Conservation (phyloP, 1,140 invertebrate genomes). For the Zaprionus ghesquierei region DNA sequence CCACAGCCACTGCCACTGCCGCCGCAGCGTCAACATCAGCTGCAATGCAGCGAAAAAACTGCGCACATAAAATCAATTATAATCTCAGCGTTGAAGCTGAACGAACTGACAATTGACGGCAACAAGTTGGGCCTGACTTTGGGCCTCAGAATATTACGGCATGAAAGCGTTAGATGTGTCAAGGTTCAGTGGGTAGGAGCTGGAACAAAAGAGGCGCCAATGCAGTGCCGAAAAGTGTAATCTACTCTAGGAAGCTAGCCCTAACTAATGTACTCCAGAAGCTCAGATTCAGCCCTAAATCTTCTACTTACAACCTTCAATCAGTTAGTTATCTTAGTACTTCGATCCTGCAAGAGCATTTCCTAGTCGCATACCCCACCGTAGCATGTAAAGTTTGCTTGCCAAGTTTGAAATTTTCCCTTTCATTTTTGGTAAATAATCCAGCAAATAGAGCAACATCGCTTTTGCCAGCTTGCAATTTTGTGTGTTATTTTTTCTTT, state of each 20-base stretch:
- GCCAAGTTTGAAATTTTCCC: background rate
- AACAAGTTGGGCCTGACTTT: conserved; percentile 52
- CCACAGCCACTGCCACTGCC: background rate
- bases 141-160: background rate
- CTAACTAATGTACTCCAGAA: no score
- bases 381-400: no score
- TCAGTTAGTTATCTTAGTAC: background rate
- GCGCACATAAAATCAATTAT: conserved; percentile 66
- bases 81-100: conserved; percentile 31
- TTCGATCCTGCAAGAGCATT: no score
- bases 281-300: no score
- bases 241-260: no score
- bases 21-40: background rate
- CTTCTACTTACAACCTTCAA: background rate
- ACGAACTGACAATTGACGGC: conserved; percentile 65
- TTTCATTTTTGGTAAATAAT: background rate
- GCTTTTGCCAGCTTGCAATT: background rate
- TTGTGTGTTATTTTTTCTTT: background rate
- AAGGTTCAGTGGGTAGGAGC: no score
- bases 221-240: background rate
- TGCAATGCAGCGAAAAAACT: background rate
- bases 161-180: no score
- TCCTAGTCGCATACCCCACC: background rate
- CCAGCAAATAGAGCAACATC: background rate
- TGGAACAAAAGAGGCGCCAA: no score